phyloP scores from a whole-genome alignment of 2,113 vertebrate genomes.

The Camelus bactrianus region DNA sequence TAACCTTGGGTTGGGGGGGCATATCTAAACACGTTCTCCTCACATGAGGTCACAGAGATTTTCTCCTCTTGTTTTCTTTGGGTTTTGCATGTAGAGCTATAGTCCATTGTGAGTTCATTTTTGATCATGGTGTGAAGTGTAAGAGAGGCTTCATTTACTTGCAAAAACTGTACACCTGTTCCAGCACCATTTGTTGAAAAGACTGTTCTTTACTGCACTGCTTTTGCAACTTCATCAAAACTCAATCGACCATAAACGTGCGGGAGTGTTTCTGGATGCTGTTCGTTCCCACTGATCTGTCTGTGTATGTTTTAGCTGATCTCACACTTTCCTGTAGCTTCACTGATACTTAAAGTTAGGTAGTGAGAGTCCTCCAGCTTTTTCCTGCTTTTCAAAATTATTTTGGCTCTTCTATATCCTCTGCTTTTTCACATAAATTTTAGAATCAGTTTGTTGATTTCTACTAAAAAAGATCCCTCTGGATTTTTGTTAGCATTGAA shows the following conservation, averaged over 20 bases:
- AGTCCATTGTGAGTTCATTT: not conserved
- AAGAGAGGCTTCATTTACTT: not conserved
- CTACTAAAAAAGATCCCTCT: not conserved
- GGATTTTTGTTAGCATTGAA: not conserved
- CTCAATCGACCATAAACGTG: rapidly evolving
- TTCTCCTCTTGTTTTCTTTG: not conserved
- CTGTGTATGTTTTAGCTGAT: not conserved
- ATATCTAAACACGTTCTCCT: not conserved
- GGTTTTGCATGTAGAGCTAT: not conserved
- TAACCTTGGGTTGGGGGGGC: not conserved
- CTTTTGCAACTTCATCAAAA: not conserved
- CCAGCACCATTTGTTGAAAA: not conserved
- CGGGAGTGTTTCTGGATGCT: not conserved
- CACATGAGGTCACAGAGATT: not conserved
- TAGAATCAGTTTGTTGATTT: not conserved
- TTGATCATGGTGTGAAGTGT: not conserved
- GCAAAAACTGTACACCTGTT: not conserved
- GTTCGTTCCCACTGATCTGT: not conserved
- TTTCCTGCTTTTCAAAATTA: not conserved
- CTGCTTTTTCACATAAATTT: not conserved
- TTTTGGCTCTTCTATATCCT: not conserved
- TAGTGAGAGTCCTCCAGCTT: not conserved
- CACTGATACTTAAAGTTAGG: not conserved
- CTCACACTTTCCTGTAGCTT: not conserved
- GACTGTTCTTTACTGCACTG: not conserved